A percentile compares a stretch with the other conserved stretches of the same genome.
These are phyloP conservation scores for Prosapia bicincta DNA, from an alignment of 2,888 invertebrate species.

Conservation along the genomic window DNA sequence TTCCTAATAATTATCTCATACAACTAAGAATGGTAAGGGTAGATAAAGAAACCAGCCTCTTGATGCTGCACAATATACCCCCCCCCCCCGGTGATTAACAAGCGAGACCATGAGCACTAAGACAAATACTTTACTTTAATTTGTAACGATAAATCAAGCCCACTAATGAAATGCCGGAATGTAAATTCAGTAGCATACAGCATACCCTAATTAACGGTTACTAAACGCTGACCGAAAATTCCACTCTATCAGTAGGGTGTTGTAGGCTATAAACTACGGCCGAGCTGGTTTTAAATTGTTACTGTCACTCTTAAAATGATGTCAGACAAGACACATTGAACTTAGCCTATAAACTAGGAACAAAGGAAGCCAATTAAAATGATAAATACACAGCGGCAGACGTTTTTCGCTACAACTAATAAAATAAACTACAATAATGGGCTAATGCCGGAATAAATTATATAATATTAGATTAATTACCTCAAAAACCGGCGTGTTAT, in stretches of 20 bases:
- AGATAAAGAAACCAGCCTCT: not conserved
- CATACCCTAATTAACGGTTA: not conserved
- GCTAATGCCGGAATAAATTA: not conserved
- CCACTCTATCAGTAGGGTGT: not conserved
- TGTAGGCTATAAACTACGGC: not conserved
- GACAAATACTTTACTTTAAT: slow-evolving; percentile 21
- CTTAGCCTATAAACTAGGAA: not conserved
- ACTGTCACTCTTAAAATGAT: not conserved
- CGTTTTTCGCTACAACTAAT: not conserved
- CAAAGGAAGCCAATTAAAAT: not conserved
- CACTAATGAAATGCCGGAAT: slow-evolving; percentile 21
- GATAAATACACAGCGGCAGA: not conserved
- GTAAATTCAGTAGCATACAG: slow-evolving; percentile 11
- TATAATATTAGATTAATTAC: not conserved
- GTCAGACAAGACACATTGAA: not conserved
- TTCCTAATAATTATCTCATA: not conserved
- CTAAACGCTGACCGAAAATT: not conserved
- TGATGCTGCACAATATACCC: not conserved
- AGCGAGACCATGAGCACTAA: not conserved
- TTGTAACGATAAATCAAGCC: slow-evolving; percentile 16
- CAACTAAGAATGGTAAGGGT: not conserved
- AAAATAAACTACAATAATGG: not conserved
- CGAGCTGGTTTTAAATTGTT: not conserved
- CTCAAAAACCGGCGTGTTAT: no score
- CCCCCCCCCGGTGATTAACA: not conserved